Base-by-base conservation (phyloP, 2,888 invertebrate genomes). In the Sussaba pulchella region DNA sequence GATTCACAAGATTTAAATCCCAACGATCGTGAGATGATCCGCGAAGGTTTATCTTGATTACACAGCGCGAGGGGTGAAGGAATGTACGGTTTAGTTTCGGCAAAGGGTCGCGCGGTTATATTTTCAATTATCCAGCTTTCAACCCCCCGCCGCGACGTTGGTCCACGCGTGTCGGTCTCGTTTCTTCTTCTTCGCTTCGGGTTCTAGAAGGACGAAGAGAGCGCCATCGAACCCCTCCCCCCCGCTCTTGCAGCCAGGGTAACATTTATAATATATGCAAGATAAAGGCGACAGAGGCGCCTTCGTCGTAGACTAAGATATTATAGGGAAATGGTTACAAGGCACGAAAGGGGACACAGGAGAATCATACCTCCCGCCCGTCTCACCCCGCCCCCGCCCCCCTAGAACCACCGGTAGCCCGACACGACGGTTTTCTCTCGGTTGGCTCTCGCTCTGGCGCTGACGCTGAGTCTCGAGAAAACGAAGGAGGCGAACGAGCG, bases 261-360 rank as follows among this genome's bases (percentile, higher is more conserved):
- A 83, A 83, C 87, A 88, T 89, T n/a, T 80, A 88, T 92, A 92
- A 92, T 92, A 90, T 91, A 91, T 91, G 92, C 92, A 90, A 92
- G 92, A 92, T 92, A 92, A 92, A 92, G 90, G 88, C 89, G 88
- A 78, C 78, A 87, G 90, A 88, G 87, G 87, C 88, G 87, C 88
- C 83, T 81, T 82, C 88, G 86, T 89, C 91, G 89, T 89, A 90
- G 91, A 90, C 92, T 91, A 91, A 92, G 91, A 92, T 91, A 92
- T 92, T 92, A 91, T 89, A 90, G 89, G 90, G 90, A 89, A 92
- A 91, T 90, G 91, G 90, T 31, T 91, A 89, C 89, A 87, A 77
- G 64, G 64, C 63, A 52, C 54, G 69, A 39, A 66, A 71, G 26
- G 26, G 26, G 26, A 50, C 47, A 47, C 70, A 21, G 9, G 17